A percentile compares a stretch with the other conserved stretches of the same genome.
phyloP scores from a whole-genome alignment of 2,113 vertebrate species.

The Steatornis caripensis region DNA sequence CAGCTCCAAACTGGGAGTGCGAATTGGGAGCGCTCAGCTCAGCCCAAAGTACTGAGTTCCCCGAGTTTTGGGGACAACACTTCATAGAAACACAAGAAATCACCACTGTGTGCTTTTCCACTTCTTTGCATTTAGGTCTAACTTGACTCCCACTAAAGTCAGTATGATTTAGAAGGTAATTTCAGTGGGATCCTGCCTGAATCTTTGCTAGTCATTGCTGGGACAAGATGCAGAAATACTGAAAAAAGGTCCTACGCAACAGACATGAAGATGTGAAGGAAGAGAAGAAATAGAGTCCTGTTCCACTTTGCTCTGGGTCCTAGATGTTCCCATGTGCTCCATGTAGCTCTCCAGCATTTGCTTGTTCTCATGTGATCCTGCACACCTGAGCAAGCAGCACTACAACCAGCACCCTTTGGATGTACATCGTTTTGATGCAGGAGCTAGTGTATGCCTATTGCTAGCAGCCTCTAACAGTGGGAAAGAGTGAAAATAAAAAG shows the following conservation, averaged over 20 bases:
- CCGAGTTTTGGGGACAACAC: neutral
- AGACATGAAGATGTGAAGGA: neutral
- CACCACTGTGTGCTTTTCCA: fast-evolving
- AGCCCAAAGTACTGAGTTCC: neutral
- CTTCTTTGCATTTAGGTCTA: neutral
- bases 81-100: neutral
- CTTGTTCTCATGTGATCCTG: neutral
- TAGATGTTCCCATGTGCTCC: neutral
- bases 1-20: neutral
- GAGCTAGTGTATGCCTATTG: neutral
- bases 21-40: neutral
- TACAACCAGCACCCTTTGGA: neutral
- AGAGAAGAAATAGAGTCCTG: neutral
- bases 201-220: neutral
- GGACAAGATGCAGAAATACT: neutral
- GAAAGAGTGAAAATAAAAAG: neutral
- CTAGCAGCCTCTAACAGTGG: neutral
- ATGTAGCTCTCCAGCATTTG: neutral
- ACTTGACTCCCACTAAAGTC: neutral
- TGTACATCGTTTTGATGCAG: neutral
- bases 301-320: neutral
- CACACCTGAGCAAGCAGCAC: neutral
- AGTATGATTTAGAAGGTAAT: neutral
- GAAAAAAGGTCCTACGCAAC: neutral
- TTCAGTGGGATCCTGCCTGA: neutral